These are phyloP conservation scores for Cuculus canorus DNA, from an alignment of 2,797 vertebrate genomes.

Conservation along the genomic window DNA sequence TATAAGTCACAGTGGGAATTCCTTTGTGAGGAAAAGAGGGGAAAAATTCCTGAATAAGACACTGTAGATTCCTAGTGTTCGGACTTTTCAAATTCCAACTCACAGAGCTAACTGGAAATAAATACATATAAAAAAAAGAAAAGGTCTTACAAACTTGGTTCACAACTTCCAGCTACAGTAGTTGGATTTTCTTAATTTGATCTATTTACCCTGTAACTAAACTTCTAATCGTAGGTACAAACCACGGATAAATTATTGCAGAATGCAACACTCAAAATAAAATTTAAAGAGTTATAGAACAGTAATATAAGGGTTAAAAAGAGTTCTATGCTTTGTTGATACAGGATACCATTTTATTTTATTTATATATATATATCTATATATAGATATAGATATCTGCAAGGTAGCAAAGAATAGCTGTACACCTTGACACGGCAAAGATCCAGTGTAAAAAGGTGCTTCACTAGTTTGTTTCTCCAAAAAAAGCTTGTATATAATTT, in stretches of 20 bases:
- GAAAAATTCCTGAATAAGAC: conserved; percentile 79
- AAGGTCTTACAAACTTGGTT: conserved; percentile 76
- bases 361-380: conserved; percentile 71
- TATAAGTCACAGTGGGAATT: conserved; percentile 85
- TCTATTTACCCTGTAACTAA: conserved; percentile 83
- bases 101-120: conserved; percentile 79
- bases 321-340: conserved; percentile 78
- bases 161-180: conserved; percentile 79
- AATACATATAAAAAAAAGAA: conserved; percentile 71
- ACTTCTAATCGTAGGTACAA: conserved; percentile 80
- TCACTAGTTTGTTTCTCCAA: conserved; percentile 78
- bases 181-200: conserved; percentile 74
- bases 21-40: conserved; percentile 79
- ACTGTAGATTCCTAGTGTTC: conserved; percentile 78
- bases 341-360: conserved; percentile 78
- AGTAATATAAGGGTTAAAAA: conserved; percentile 76
- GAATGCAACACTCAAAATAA: conserved; percentile 71
- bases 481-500: conserved; percentile 84
- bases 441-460: conserved; percentile 86
- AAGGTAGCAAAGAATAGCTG: conserved; percentile 85
- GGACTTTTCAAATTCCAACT: conserved; percentile 78
- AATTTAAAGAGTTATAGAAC: conserved; percentile 69
- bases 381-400: conserved; percentile 80
- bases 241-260: conserved; percentile 80
- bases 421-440: conserved; percentile 84